Base-by-base conservation (phyloP, 2,113 vertebrate genomes). In the Mormoops blainvillei region DNA sequence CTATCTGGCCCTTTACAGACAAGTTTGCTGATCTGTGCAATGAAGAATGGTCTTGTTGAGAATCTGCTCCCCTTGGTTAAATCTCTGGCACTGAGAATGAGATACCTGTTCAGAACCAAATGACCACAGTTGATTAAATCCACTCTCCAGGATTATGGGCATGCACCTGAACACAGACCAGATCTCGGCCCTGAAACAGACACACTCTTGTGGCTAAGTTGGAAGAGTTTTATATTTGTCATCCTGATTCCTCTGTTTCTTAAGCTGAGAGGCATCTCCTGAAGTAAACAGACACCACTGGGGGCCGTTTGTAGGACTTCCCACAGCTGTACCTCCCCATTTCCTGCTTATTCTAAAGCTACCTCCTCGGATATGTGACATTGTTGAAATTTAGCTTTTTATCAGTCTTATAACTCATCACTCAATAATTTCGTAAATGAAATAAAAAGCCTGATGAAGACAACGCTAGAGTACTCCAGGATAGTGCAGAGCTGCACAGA, bases 321-420 rank as follows among this genome's bases (percentile, higher is more conserved):
- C 11, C 11, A 5, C 24, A 16, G 26, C 54, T 61, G 20, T 16
- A 4, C 20, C 52, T 50, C 54, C 45, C 45, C 41, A 70, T 43
- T 38, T 73, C 63, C n/a, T 84, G 24, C 48, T 93, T 61, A 61
- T 63, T 71, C 61, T 97, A 68, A 96, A 90, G 45, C 38, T 93
- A 16, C 41, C 41, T 56, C 31, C 11, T 56, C 45, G 13, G 82
- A 70, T 73, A 50, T 58, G 28, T 82, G 70, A 87, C 38, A 41
- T 78, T 58, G 14, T 67, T 73, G 33, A 38, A 83, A 65, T 90
- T 87, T 16, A 83, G 33, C 43, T 76, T 76, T 89, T 89, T 11
- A 63, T 20, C 24, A 31, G 2, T 89, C 41, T 33, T 76, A 14
- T 36, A 82, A 71, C 36, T 87, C 38, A 76, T 82, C 48, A 76